Conservation (phyloP, 2,888 invertebrate genomes). For the Nemoura dubitans region DNA sequence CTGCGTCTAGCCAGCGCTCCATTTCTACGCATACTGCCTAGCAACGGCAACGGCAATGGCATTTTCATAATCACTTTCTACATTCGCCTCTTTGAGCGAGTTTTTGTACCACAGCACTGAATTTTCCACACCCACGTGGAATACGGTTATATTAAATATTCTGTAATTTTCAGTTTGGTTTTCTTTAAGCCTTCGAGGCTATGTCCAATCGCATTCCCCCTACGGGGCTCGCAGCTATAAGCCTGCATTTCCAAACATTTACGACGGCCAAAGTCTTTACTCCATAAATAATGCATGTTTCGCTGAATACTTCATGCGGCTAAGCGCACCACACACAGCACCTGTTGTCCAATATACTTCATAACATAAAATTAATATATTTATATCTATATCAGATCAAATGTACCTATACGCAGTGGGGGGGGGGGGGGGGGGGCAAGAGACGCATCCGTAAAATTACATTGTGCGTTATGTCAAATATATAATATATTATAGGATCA, state of each 20-base stretch:
- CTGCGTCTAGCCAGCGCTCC: too few species aligned
- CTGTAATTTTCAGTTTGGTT: not conserved
- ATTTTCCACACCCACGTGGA: not conserved
- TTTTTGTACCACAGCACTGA: not conserved
- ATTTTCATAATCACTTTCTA: too few species aligned
- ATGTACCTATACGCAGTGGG: too few species aligned
- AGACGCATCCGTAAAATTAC: too few species aligned
- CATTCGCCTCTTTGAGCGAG: too few species aligned
- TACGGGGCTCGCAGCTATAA: not conserved
- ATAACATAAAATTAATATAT: too few species aligned
- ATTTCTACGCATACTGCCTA: too few species aligned
- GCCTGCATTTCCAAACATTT: not conserved
- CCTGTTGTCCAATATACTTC: conserved; percentile 19
- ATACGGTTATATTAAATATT: not conserved
- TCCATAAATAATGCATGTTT: conserved; percentile 22
- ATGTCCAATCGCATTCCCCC: not conserved
- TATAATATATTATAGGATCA: too few species aligned
- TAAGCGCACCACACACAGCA: conserved; percentile 19
- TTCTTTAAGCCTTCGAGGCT: not conserved
- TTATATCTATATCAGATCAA: too few species aligned
- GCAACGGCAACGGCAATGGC: too few species aligned
- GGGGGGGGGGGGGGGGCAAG: too few species aligned
- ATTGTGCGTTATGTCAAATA: too few species aligned
- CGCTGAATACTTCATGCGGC: conserved; percentile 22
- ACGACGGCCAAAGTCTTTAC: not conserved